Percentiles rank a stretch among this genome's conserved stretches.
These are phyloP conservation scores for Melanotaenia duboulayi DNA, from an alignment of 2,113 vertebrate species.

Conservation along the genomic window DNA sequence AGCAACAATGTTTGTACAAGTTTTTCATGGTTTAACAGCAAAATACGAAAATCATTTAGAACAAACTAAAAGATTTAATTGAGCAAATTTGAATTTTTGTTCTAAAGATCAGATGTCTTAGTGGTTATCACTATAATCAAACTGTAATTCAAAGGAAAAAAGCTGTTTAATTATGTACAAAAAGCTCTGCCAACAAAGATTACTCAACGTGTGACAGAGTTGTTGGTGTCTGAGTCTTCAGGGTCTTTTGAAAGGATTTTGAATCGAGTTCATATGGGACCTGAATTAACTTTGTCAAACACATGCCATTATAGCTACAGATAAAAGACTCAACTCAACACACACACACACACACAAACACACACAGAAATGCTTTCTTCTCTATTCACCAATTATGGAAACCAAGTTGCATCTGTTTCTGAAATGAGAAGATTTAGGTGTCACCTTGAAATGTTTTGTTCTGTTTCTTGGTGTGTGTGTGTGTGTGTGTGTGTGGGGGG, in stretches of 20 bases:
- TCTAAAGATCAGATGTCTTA: not conserved
- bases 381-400: slow-evolving; percentile 18
- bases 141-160: not conserved
- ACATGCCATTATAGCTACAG: slow-evolving; percentile 30
- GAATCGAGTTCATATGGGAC: slow-evolving; percentile 21
- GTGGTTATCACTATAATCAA: not conserved
- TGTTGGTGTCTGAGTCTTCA: slow-evolving; percentile 7
- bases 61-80: not conserved
- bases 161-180: not conserved
- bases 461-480: slow-evolving; percentile 13
- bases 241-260: slow-evolving; percentile 24
- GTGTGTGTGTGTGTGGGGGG: slow-evolving; percentile 7
- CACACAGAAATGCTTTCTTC: not conserved
- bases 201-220: slow-evolving; percentile 18
- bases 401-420: slow-evolving; percentile 33
- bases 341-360: not conserved
- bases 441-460: slow-evolving; percentile 26
- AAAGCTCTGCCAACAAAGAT: not conserved
- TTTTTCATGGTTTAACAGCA: not conserved
- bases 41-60: slow-evolving; percentile 14
- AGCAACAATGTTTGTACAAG: not conserved
- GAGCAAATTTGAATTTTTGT: not conserved
- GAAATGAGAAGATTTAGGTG: slow-evolving; percentile 61
- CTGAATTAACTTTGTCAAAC: slow-evolving; percentile 43
- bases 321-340: slow-evolving; percentile 28